Conservation (phyloP, 1,140 invertebrate species). For the Sinonovacula constricta region DNA sequence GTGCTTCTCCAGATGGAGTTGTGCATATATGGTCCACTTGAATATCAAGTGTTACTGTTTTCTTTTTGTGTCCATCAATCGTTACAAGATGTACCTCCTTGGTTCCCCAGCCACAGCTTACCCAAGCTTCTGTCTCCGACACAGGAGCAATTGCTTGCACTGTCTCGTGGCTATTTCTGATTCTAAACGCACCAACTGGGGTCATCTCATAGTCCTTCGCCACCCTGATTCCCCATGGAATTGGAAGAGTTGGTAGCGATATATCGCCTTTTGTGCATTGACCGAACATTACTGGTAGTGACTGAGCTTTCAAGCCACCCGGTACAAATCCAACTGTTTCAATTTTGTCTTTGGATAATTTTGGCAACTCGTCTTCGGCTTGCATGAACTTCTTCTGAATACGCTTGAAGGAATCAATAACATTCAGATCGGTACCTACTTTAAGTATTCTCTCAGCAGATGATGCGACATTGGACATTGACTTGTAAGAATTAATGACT, state of each 20-base stretch:
- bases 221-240: constrained; percentile 61
- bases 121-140: constrained; percentile 62
- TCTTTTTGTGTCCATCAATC: constrained; percentile 54
- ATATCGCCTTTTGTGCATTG: constrained; percentile 58
- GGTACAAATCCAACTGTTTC: constrained; percentile 56
- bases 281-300: constrained; percentile 58
- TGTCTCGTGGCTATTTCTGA: constrained; percentile 52
- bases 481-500: constrained; percentile 50
- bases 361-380: constrained; percentile 58
- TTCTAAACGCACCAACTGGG: constrained; percentile 54
- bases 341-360: constrained; percentile 37
- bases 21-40: constrained; percentile 59
- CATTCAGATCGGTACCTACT: constrained; percentile 56
- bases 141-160: constrained; percentile 62
- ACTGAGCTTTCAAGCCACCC: constrained; percentile 49
- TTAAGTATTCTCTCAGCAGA: constrained; percentile 58
- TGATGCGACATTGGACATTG: constrained; percentile 54
- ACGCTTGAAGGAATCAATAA: constrained; percentile 54
- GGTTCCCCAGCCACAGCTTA: constrained; percentile 61
- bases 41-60: constrained; percentile 54
- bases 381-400: constrained; percentile 60
- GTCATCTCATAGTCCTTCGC: constrained; percentile 58
- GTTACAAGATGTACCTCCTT: constrained; percentile 57
- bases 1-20: constrained; percentile 52
- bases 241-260: constrained; percentile 53